phyloP scores from a whole-genome alignment of 2,888 invertebrate species.

The Habroteleia sp. region DNA sequence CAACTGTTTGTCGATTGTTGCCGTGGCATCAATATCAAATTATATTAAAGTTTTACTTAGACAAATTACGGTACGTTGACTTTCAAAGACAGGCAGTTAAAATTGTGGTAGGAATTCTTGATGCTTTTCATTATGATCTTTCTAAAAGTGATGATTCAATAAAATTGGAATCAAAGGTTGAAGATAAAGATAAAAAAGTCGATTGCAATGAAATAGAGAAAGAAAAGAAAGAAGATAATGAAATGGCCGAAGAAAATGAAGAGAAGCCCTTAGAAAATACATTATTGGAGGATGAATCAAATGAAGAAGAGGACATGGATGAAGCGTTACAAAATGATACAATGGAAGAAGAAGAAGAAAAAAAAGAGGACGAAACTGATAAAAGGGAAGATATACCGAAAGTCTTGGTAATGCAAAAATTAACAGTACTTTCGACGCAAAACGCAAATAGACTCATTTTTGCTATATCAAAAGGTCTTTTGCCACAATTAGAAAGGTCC shows the following conservation, averaged over 20 bases:
- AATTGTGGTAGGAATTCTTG: slow-evolving; percentile 89
- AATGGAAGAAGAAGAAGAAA: slow-evolving; percentile 59
- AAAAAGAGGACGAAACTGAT: slow-evolving; percentile 66
- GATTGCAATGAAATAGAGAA: slow-evolving; percentile 67
- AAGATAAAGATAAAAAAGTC: slow-evolving; percentile 37
- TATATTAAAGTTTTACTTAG: slow-evolving; percentile 90
- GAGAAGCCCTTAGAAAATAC: slow-evolving; percentile 80
- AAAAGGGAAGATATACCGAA: slow-evolving; percentile 71
- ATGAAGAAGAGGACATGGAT: slow-evolving; percentile 76
- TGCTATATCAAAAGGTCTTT: slow-evolving; percentile 86
- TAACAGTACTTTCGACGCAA: slow-evolving; percentile 85
- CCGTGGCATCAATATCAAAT: slow-evolving; percentile 96
- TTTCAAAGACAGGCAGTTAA: slow-evolving; percentile 92
- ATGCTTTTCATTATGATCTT: slow-evolving; percentile 96
- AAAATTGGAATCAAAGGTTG: slow-evolving; percentile 33
- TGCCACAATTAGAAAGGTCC: slow-evolving; percentile 90
- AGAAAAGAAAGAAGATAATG: slow-evolving; percentile 18
- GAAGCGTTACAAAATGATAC: slow-evolving; percentile 71
- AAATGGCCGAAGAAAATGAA: slow-evolving; percentile 68
- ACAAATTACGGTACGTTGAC: slow-evolving; percentile 87
- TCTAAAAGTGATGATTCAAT: slow-evolving; percentile 82
- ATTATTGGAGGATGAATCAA: too few relatives aligned
- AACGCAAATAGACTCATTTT: slow-evolving; percentile 89
- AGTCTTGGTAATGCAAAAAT: slow-evolving; percentile 79
- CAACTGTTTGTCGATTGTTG: slow-evolving; percentile 88